phyloP scores from a whole-genome alignment of 2,888 invertebrate genomes.

The Mechanitis messenoides region DNA sequence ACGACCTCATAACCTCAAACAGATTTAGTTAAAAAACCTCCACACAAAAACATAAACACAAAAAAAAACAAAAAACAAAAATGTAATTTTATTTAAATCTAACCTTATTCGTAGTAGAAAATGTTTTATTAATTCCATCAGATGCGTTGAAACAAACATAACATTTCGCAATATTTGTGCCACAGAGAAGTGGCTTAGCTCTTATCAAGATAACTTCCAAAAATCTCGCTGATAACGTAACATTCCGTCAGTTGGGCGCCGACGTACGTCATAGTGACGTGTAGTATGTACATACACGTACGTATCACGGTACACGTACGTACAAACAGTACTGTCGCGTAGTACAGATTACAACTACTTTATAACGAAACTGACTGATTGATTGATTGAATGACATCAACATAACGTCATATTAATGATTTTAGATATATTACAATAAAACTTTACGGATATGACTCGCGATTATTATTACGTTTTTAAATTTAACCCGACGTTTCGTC shows the following conservation, averaged over 20 bases:
- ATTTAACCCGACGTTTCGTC: too few relatives aligned
- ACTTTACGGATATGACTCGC: too few relatives aligned
- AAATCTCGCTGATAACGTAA: constrained; percentile 26
- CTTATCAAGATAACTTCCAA: constrained; percentile 27
- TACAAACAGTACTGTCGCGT: constrained; percentile 24
- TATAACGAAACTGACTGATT: constrained; percentile 9
- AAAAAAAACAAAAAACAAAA: too few relatives aligned
- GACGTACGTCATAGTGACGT: constrained; percentile 42
- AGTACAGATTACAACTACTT: constrained; percentile 20
- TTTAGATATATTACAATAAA: too few relatives aligned
- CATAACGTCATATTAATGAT: too few relatives aligned
- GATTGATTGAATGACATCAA: too few relatives aligned
- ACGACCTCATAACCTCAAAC: too few relatives aligned
- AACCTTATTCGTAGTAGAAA: too few relatives aligned
- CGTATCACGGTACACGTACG: constrained; percentile 21
- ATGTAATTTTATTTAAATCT: too few relatives aligned
- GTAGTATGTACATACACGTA: constrained; percentile 32
- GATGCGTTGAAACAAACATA: not conserved
- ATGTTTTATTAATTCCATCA: not conserved
- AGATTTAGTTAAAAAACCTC: too few relatives aligned
- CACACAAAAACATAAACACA: too few relatives aligned
- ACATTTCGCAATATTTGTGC: constrained; percentile 2
- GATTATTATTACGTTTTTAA: too few relatives aligned
- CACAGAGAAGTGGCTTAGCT: not conserved
- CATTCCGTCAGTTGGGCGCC: constrained; percentile 31